Evolutionary conservation across 2,113 vertebrate genomes (phyloP).

Genomic region (Campylomormyrus numenius): DNA sequence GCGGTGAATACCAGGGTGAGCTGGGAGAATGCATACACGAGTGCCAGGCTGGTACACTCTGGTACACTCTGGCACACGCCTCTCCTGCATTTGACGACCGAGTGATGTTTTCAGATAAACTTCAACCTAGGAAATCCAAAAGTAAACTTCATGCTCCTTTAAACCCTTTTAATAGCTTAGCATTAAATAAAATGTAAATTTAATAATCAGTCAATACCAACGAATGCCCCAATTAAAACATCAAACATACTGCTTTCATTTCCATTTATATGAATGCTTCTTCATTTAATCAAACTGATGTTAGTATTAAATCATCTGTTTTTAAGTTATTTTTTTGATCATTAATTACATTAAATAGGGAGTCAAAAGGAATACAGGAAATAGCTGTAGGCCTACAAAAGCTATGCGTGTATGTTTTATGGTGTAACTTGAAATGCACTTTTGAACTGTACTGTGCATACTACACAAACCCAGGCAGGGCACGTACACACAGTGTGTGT

Average conservation of each 20-base stretch:
- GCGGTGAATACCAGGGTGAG: not conserved
- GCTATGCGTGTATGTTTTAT: not conserved
- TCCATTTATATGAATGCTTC: not conserved
- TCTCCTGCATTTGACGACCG: not conserved
- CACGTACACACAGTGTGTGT: not conserved
- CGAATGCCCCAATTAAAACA: not conserved
- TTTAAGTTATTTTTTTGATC: not conserved
- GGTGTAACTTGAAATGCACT: not conserved
- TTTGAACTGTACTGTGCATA: not conserved
- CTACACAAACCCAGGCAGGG: not conserved
- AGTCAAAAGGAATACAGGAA: not conserved
- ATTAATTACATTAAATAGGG: not conserved
- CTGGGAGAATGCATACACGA: no score
- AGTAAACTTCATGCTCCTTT: not conserved
- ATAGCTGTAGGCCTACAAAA: not conserved
- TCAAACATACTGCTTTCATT: not conserved
- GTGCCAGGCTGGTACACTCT: not conserved
- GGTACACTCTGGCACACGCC: not conserved
- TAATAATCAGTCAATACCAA: not conserved
- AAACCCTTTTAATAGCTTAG: not conserved
- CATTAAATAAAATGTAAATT: not conserved
- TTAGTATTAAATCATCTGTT: not conserved
- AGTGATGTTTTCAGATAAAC: not conserved
- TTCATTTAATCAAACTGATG: not conserved
- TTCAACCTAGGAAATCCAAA: not conserved